Evolutionary conservation across 2,888 invertebrate genomes (phyloP).

Genomic region (Athalia cordata): DNA sequence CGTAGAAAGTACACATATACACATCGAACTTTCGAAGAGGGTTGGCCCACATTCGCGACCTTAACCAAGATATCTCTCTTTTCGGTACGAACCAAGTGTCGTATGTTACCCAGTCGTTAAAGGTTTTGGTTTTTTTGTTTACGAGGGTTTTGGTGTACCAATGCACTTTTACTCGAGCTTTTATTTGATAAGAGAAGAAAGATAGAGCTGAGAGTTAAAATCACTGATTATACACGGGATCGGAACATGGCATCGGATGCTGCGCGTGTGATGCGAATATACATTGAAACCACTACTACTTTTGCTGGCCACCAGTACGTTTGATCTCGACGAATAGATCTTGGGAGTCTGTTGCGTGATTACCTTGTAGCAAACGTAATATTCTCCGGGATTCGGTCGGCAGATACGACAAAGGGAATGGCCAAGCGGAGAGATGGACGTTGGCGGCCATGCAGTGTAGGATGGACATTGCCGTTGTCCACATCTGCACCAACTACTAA

Average conservation of each 20-base stretch:
- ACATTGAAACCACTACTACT: background rate
- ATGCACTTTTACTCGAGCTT: too few species aligned
- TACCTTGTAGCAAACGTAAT: constrained; percentile 44
- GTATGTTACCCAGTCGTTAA: too few species aligned
- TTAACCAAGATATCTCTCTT: background rate
- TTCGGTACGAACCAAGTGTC: too few species aligned
- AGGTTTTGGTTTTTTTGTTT: too few species aligned
- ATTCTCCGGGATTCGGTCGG: constrained; percentile 34
- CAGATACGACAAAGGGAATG: constrained; percentile 36
- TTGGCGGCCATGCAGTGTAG: constrained; percentile 48
- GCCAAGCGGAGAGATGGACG: constrained; percentile 12
- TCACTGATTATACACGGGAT: too few species aligned
- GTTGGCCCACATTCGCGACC: constrained; percentile 10
- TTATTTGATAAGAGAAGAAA: too few species aligned
- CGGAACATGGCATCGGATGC: too few species aligned
- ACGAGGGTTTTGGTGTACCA: too few species aligned
- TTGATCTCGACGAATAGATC: constrained; percentile 31
- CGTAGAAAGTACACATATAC: background rate
- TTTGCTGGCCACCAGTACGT: background rate
- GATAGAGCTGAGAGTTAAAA: too few species aligned
- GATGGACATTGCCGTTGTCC: constrained; percentile 2
- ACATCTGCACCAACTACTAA: constrained; percentile 48
- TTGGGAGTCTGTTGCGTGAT: constrained; percentile 43
- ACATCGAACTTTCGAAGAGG: background rate
- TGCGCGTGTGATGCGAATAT: background rate